Percentiles rank a stretch among this genome's conserved stretches.
phyloP scores from a whole-genome alignment of 2,113 vertebrate genomes.

The Sander vitreus region DNA sequence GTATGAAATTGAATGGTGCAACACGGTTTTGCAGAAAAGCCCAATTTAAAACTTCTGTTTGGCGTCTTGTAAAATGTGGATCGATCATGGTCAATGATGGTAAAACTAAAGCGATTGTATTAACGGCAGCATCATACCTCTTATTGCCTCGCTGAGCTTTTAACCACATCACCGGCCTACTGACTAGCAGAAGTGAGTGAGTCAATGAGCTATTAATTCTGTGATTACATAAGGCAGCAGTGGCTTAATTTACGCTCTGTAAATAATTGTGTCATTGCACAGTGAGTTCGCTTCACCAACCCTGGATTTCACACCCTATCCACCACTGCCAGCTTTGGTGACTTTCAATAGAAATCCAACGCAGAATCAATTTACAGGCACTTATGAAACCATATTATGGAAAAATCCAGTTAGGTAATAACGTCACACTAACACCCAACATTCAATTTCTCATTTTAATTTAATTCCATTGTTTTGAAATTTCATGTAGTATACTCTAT shows the following conservation, averaged over 20 bases:
- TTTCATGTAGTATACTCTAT: not conserved
- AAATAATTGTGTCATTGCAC: slow-evolving; percentile 60
- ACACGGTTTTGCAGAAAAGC: too few relatives aligned
- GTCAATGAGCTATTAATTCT: slow-evolving; percentile 17
- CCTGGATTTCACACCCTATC: slow-evolving; percentile 35
- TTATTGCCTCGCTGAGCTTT: slow-evolving; percentile 16
- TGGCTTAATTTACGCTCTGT: slow-evolving; percentile 56
- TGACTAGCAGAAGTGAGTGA: not conserved
- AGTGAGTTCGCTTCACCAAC: slow-evolving; percentile 38
- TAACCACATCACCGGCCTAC: not conserved
- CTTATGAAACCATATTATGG: not conserved
- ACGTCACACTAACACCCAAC: not conserved
- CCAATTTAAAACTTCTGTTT: not conserved
- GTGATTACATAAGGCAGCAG: slow-evolving; percentile 45
- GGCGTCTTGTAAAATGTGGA: not conserved
- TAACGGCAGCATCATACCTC: not conserved
- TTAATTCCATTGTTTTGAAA: not conserved
- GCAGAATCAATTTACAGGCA: not conserved
- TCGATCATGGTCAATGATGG: not conserved
- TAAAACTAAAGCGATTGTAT: not conserved
- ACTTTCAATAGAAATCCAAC: not conserved
- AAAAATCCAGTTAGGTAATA: not conserved
- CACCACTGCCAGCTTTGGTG: slow-evolving; percentile 13
- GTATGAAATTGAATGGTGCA: too few relatives aligned
- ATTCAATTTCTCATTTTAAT: not conserved